A percentile compares a stretch with the other conserved stretches of the same genome.
Evolutionary conservation across 2,888 invertebrate species (phyloP).

Genomic region (Pristionchus entomophagus): DNA sequence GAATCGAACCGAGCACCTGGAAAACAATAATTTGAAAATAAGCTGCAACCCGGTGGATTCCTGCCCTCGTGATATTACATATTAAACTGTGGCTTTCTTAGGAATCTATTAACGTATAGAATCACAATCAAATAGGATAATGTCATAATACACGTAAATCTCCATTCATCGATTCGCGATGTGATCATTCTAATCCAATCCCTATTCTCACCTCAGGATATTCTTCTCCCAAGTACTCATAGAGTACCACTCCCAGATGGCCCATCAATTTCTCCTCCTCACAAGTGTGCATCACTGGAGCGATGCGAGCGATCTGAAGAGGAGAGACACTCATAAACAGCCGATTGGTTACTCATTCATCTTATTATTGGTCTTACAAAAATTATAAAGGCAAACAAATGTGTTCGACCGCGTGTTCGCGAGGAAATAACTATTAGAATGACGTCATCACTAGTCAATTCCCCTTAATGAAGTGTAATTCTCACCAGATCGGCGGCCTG

Average conservation of each 20-base stretch:
- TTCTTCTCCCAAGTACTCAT: constrained; percentile 99
- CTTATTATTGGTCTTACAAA: too few relatives aligned
- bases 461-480: too few relatives aligned
- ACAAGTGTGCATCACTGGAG: constrained; percentile 99
- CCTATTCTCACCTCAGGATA: constrained; percentile 83
- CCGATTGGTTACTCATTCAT: too few relatives aligned
- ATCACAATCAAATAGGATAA: too few relatives aligned
- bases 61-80: too few relatives aligned
- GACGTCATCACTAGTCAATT: not conserved
- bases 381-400: too few relatives aligned
- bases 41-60: too few relatives aligned
- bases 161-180: not conserved
- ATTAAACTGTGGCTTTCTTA: too few relatives aligned
- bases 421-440: not conserved
- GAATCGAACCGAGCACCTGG: constrained; percentile 94
- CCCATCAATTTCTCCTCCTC: constrained; percentile 99
- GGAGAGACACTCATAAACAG: too few relatives aligned
- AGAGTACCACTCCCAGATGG: constrained; percentile 97
- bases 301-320: constrained; percentile 87
- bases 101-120: too few relatives aligned
- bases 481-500: constrained; percentile 94
- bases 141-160: too few relatives aligned
- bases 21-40: not conserved
- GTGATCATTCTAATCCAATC: not conserved
- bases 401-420: too few relatives aligned